Evolutionary conservation across 2,113 vertebrate species (phyloP).

Genomic region (Rhineura floridana): DNA sequence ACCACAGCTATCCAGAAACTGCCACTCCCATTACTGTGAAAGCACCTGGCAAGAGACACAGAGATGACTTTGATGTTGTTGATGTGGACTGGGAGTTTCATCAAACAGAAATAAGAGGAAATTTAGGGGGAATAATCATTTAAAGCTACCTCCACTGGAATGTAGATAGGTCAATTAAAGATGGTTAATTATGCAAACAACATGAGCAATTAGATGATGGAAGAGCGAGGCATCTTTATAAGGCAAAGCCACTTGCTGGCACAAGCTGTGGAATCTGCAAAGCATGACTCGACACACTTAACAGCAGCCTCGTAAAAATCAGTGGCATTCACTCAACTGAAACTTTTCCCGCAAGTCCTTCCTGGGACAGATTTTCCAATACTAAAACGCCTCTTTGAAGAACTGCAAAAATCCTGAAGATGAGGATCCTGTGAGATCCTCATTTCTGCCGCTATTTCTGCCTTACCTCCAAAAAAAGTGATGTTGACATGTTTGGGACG

Average conservation of each 20-base stretch:
- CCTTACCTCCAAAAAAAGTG: not conserved
- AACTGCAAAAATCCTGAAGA: not conserved
- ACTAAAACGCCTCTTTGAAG: not conserved
- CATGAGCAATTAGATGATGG: conserved; percentile 44
- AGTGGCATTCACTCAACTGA: not conserved
- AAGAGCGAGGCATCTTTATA: conserved; percentile 50
- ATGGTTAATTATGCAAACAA: conserved; percentile 33
- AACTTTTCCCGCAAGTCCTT: conserved; percentile 8
- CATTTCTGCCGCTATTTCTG: not conserved
- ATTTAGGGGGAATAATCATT: conserved; percentile 47
- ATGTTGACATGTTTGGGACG: not conserved
- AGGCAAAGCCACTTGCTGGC: conserved; percentile 51
- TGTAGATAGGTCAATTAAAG: conserved; percentile 36
- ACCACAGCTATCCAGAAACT: conserved; percentile 36
- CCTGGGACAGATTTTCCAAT: not conserved
- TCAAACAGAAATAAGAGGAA: conserved; percentile 29
- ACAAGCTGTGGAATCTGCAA: conserved; percentile 11
- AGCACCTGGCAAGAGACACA: not conserved
- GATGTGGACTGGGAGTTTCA: conserved; percentile 47
- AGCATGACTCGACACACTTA: not conserved
- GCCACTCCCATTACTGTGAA: not conserved
- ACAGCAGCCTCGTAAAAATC: conserved; percentile 41
- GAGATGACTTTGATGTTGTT: not conserved
- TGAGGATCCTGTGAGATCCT: not conserved
- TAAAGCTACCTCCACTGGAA: conserved; percentile 40